These are phyloP conservation scores for Amorpha juglandis DNA, from an alignment of 2,888 invertebrate genomes.

Conservation along the genomic window DNA sequence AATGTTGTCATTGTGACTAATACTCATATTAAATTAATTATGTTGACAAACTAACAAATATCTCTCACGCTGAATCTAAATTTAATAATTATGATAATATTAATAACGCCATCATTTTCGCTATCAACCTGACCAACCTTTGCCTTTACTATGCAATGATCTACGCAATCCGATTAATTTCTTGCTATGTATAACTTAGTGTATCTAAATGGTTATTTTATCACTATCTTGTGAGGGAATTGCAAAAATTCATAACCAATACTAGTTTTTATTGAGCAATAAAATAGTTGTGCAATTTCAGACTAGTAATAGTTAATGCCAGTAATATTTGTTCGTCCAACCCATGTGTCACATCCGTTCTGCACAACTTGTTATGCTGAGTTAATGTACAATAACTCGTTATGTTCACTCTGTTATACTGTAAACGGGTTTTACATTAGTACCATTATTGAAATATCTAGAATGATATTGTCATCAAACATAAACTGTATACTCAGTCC, in stretches of 20 bases:
- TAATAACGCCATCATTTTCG: too few species aligned
- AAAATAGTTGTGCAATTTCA: slow-evolving; percentile 14
- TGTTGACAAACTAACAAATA: too few species aligned
- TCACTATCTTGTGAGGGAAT: slow-evolving; percentile 17
- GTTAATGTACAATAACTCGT: neutral
- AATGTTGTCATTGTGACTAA: too few species aligned
- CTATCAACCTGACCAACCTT: neutral
- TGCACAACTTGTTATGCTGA: neutral
- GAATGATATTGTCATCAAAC: too few species aligned
- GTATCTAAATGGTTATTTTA: neutral
- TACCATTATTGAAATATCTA: neutral
- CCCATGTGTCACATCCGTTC: slow-evolving; percentile 14
- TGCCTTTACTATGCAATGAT: neutral
- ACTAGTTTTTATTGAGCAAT: slow-evolving; percentile 7
- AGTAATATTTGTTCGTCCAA: neutral
- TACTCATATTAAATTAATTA: too few species aligned
- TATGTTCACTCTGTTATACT: neutral
- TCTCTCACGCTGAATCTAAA: too few species aligned
- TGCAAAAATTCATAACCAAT: slow-evolving; percentile 8
- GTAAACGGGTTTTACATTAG: neutral
- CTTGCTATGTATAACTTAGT: neutral
- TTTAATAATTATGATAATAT: too few species aligned
- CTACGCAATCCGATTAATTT: neutral
- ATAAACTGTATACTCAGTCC: too few species aligned
- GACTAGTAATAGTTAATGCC: neutral